These are phyloP conservation scores for Mus spretus DNA, from an alignment of 2,797 vertebrate genomes.

Conservation along the genomic window DNA sequence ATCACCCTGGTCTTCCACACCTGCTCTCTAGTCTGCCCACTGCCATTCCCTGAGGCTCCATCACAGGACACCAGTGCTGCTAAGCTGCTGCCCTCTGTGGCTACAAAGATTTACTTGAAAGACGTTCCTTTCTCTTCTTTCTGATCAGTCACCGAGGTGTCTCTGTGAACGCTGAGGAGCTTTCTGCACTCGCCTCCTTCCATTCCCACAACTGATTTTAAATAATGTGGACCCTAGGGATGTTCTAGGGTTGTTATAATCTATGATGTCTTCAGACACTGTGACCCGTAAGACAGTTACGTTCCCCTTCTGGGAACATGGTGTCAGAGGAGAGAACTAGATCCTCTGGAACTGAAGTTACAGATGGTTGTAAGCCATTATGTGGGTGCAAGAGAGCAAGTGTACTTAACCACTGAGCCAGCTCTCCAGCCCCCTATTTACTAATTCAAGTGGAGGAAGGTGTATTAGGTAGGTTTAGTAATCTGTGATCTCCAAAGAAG, in stretches of 20 bases:
- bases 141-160: not conserved
- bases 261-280: slow-evolving; percentile 17
- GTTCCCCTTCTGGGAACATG: not conserved
- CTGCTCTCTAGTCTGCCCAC: not conserved
- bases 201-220: not conserved
- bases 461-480: slow-evolving; percentile 82
- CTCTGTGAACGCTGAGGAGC: not conserved
- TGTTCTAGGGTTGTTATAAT: not conserved
- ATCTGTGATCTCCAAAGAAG: slow-evolving; percentile 89
- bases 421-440: not conserved
- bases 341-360: not conserved
- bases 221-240: too few species aligned
- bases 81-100: not conserved
- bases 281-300: not conserved
- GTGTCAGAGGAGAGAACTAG: not conserved
- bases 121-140: not conserved
- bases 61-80: not conserved
- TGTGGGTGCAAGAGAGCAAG: not conserved
- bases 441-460: not conserved
- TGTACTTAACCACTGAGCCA: not conserved
- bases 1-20: not conserved
- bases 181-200: not conserved
- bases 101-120: not conserved
- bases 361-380: not conserved
- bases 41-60: not conserved